A percentile compares a stretch with the other conserved stretches of the same genome.
These are phyloP conservation scores for Cairina moschata DNA, from an alignment of 2,113 vertebrate species.

Conservation along the genomic window DNA sequence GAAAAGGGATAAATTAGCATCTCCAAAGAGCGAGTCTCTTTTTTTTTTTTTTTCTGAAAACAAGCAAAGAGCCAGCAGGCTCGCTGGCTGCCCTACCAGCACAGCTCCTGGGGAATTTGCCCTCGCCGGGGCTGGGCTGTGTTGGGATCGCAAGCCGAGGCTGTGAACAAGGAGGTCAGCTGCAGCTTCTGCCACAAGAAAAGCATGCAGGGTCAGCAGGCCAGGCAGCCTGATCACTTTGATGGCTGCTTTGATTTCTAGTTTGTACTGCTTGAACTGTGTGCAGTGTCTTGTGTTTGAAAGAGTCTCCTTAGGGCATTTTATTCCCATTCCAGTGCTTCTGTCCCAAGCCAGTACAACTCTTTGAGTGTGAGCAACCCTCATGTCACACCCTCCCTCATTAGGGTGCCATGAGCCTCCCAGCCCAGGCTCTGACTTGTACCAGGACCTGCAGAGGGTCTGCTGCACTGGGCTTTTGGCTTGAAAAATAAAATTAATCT, in stretches of 20 bases:
- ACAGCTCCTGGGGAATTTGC: background rate
- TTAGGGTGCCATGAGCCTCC: fast-evolving
- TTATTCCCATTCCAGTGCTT: background rate
- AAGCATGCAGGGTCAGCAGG: background rate
- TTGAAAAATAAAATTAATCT: background rate
- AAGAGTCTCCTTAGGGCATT: background rate
- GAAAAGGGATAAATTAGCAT: conserved; percentile 59
- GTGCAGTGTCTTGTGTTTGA: background rate
- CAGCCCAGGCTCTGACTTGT: background rate
- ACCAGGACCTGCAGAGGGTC: background rate
- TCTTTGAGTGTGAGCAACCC: background rate
- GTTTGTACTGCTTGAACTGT: no score
- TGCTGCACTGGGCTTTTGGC: background rate
- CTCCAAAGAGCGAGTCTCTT: background rate
- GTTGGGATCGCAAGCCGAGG: background rate
- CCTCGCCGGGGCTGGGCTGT: background rate
- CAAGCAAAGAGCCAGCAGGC: background rate
- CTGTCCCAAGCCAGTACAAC: background rate
- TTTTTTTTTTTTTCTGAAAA: background rate
- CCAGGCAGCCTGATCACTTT: background rate
- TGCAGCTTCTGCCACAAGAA: background rate
- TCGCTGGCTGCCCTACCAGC: background rate
- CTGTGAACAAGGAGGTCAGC: background rate
- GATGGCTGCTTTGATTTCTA: background rate
- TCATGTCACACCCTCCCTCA: fast-evolving